Evolutionary conservation across 2,888 invertebrate species (phyloP).

Genomic region (Cacoxenus indagator): DNA sequence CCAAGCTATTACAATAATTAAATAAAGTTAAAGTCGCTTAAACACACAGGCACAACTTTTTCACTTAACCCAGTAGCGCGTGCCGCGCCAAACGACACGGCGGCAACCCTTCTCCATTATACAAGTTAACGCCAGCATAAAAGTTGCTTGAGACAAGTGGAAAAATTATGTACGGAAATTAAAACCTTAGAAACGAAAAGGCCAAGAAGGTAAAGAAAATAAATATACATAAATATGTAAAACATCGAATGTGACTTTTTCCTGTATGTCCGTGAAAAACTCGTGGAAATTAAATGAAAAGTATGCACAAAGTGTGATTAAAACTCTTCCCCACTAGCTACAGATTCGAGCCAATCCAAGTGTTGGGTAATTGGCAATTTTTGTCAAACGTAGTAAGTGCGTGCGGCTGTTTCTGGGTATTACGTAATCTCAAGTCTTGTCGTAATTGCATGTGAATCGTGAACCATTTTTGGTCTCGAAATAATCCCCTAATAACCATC

Average conservation of each 20-base stretch:
- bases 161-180: slow-evolving; percentile 46
- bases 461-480: background rate
- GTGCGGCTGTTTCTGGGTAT: background rate
- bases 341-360: background rate
- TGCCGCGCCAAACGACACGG: background rate
- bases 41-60: slow-evolving; percentile 1
- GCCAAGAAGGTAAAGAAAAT: background rate
- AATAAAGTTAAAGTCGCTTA: slow-evolving; percentile 12
- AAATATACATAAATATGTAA: slow-evolving; percentile 20
- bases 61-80: slow-evolving; percentile 3
- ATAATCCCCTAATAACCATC: slow-evolving; percentile 12
- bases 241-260: slow-evolving; percentile 7
- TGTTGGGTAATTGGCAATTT: slow-evolving; percentile 37
- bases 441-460: slow-evolving; percentile 18
- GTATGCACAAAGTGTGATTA: slow-evolving; percentile 58
- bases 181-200: slow-evolving; percentile 41
- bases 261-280: background rate
- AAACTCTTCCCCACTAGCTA: slow-evolving; percentile 46
- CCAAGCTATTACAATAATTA: slow-evolving; percentile 6
- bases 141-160: background rate
- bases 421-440: slow-evolving; percentile 4
- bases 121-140: background rate
- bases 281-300: slow-evolving; percentile 50
- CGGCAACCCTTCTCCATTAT: background rate
- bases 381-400: background rate